Base-by-base conservation (phyloP, 2,888 invertebrate genomes). In the Parnassius glacialis region DNA sequence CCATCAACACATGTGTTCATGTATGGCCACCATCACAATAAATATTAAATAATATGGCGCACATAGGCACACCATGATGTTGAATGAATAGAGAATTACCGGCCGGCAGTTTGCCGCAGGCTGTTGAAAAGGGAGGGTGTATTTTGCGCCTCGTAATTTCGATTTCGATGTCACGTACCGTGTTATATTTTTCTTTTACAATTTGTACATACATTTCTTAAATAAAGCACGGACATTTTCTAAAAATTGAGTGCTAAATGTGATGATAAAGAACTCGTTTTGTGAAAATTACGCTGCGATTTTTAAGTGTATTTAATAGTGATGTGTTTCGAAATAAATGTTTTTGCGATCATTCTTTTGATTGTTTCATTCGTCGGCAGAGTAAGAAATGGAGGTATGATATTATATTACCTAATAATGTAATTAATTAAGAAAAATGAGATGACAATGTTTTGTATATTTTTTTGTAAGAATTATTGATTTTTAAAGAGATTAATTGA, bases 351-450 rank as follows among this genome's bases (percentile, higher is more conserved):
- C 67, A 71, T 79, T 59, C 70, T 86, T 65, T 67, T 84, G 67
- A 67, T 84, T 67, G 68, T 81, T 63, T 75, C 84, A 69, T 73
- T 75, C 54, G 66, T 80, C 53, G 81, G 81, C 65, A 80, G 74
- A 71, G 84, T 88, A 44, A 78, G 74, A 67, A 88, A 89, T 79
- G 86, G 85, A 74, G 87, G 90, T 57, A 13, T 48, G 48, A 13
- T 25, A 25, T 25, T 25, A 3, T 16, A 16, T 16, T 16, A 16
- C 3, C 3, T 3, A 25, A 2, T 25, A 25, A 25, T 25, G 25
- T 25, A 25, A 25, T 25, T 5, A 25, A 25, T 25, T 25, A 25
- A 3, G 25, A 25, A 0, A 5, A 25, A 25, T 25, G 25, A 25
- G 25, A 3, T 25, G 25, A 25, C 25, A 25, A 25, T 25, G 5